phyloP scores from a whole-genome alignment of 2,797 vertebrate species.

The Amniataba percoides region DNA sequence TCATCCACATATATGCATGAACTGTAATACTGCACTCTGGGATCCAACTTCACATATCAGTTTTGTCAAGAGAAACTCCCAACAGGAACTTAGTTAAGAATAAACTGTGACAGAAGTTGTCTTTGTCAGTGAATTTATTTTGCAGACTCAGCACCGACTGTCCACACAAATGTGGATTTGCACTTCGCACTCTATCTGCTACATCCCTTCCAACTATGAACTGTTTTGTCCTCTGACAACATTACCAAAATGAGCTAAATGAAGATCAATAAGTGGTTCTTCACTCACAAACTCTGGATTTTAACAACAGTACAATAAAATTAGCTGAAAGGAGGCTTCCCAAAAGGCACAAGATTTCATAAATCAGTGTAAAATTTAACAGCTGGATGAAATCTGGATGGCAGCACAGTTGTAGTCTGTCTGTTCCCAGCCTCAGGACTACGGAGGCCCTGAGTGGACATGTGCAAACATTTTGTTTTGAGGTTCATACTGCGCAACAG shows the following conservation, averaged over 20 bases:
- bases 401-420: not conserved
- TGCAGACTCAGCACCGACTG: not conserved
- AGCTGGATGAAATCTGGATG: not conserved
- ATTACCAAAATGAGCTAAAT: not conserved
- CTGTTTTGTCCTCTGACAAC: not conserved
- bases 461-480: not conserved
- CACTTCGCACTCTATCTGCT: not conserved
- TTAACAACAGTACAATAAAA: not conserved
- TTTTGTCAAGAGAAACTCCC: too few species aligned
- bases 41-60: not conserved
- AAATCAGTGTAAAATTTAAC: conserved; percentile 19
- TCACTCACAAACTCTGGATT: not conserved
- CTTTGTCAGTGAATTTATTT: not conserved
- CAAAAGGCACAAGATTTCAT: not conserved
- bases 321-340: not conserved
- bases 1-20: not conserved
- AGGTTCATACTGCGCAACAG: not conserved
- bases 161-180: not conserved
- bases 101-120: not conserved
- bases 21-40: not conserved
- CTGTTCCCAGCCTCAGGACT: not conserved
- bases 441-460: not conserved
- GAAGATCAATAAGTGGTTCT: not conserved
- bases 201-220: not conserved
- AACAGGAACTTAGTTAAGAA: not conserved